phyloP scores from a whole-genome alignment of 2,113 vertebrate species.

The Cynoglossus semilaevis region DNA sequence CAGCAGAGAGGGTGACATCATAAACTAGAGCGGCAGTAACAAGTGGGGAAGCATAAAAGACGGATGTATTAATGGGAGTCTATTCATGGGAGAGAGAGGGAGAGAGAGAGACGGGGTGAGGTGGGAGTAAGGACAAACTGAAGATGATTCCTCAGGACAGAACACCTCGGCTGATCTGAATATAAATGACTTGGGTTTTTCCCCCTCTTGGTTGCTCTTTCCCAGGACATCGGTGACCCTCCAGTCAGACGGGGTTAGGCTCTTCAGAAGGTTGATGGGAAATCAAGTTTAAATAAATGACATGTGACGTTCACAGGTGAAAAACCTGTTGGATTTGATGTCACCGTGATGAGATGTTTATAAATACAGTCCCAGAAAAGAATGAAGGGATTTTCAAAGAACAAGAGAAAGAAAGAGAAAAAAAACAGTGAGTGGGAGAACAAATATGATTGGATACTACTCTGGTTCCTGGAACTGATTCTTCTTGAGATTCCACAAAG shows the following conservation, averaged over 20 bases:
- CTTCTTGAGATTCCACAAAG: no score
- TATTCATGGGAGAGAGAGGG: conserved; percentile 44
- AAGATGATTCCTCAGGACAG: conserved; percentile 33
- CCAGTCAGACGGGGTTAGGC: neutral
- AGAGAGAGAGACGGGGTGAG: conserved; percentile 43
- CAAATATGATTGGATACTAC: no score
- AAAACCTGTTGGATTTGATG: no score
- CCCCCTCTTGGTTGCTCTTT: neutral
- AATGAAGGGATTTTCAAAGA: no score
- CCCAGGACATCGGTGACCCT: conserved; percentile 13
- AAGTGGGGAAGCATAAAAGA: conserved; percentile 72
- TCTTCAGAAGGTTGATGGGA: no score
- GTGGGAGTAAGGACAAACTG: conserved; percentile 46
- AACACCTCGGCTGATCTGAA: conserved; percentile 25
- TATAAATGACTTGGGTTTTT: conserved; percentile 43
- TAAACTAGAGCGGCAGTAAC: conserved; percentile 68
- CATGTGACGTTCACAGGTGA: no score
- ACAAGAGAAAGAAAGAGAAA: no score
- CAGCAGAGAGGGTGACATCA: conserved; percentile 67
- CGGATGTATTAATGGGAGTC: conserved; percentile 66
- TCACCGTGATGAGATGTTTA: no score
- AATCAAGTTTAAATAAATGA: no score
- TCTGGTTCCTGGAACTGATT: no score
- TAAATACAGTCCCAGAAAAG: no score
- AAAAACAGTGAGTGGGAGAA: no score